Conservation (phyloP, 2,797 vertebrate genomes). For the Mionectes olivaceus region DNA sequence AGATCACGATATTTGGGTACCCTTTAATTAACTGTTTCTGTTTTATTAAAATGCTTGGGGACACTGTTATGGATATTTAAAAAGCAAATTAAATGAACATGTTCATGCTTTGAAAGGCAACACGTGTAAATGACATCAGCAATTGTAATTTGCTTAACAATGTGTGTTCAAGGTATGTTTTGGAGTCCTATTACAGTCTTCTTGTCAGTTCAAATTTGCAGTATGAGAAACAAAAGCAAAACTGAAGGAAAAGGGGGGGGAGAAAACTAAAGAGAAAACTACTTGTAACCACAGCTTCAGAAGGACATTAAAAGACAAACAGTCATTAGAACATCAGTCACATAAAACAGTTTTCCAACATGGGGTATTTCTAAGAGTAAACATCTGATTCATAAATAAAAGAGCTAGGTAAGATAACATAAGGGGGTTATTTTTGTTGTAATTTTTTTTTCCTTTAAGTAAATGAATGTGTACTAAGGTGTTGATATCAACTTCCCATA, state of each 20-base stretch:
- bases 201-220: constrained; percentile 67
- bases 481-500: background rate
- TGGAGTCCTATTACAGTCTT: constrained; percentile 61
- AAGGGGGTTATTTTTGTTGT: background rate
- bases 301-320: background rate
- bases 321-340: background rate
- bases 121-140: constrained; percentile 67
- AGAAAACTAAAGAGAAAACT: constrained; percentile 17
- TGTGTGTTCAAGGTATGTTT: constrained; percentile 59
- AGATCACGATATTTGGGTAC: constrained; percentile 56
- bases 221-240: constrained; percentile 39
- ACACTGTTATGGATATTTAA: constrained; percentile 66
- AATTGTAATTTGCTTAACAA: constrained; percentile 74
- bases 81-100: constrained; percentile 73
- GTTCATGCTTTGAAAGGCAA: constrained; percentile 72
- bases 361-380: background rate
- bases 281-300: background rate
- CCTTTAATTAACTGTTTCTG: constrained; percentile 70
- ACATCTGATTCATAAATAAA: background rate
- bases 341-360: background rate
- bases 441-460: background rate
- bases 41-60: constrained; percentile 74
- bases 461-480: background rate
- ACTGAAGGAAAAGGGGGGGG: background rate
- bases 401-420: background rate